Evolutionary conservation across 2,113 vertebrate species (phyloP), one percentile per base, ranked within the genome.

Genomic region (Aptenodytes forsteri): DNA sequence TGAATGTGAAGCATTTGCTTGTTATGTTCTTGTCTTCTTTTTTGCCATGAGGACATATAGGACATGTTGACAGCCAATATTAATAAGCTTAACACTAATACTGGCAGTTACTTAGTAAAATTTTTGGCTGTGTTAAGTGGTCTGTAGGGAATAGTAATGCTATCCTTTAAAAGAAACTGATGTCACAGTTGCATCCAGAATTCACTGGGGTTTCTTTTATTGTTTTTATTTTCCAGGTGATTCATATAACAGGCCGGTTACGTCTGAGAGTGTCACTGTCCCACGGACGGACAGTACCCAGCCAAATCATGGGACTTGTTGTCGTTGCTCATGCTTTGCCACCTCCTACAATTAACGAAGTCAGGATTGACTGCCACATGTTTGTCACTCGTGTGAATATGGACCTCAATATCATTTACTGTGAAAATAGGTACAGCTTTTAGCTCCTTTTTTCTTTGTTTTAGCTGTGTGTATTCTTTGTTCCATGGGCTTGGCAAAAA

Each of bases 321-420:
- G 99, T 99, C 50, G 99, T 99, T 92, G 99, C 99, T 32, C 99
- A 99, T 58, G 99, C 99, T 70, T 98, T 99, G 83, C 99, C 99
- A 38, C 99, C 99, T 50, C 99, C 99, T 84, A 99, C 99, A 67
- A 99, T 99, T 98, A 99, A 99, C 95, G 99, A 99, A 99, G 99
- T 99, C 95, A 99, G 99, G 96, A 99, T 99, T 96, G 99, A 99
- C 98, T 99, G 99, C 95, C 99, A 99, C 94, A 99, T 99, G 99
- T 99, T 99, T 87, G 99, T 99, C 96, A 99, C 99, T 73, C 98
- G 99, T 47, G 99, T 99, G 98, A 99, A 99, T 98, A 99, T 99
- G 99, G 99, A 99, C 99, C 99, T 99, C 95, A 99, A 99, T 99
- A 99, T 99, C 91, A 98, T 99, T 98, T 99, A 99, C 99, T 99